These are phyloP conservation scores for Wasmannia auropunctata DNA, from an alignment of 1,140 invertebrate species.

Conservation along the genomic window DNA sequence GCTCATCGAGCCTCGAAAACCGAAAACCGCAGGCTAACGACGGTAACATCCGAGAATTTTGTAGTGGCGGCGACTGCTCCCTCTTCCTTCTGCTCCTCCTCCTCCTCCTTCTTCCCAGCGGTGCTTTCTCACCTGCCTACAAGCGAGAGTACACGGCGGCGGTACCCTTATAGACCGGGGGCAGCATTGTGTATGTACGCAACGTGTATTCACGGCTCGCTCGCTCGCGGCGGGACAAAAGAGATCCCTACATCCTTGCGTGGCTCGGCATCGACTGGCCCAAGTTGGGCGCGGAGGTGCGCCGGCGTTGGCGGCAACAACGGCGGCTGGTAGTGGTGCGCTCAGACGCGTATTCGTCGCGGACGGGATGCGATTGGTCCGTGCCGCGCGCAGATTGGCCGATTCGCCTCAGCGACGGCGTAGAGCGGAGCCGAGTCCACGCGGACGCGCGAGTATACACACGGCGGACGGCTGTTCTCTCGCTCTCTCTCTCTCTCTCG, in stretches of 20 bases:
- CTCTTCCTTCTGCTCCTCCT: slow-evolving; percentile 10
- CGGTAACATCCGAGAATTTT: slow-evolving; percentile 66
- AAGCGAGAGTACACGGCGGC: slow-evolving; percentile 69
- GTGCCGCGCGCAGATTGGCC: slow-evolving; percentile 72
- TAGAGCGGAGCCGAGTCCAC: slow-evolving; percentile 74
- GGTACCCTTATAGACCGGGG: slow-evolving; percentile 65
- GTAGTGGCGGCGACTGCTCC: slow-evolving; percentile 19
- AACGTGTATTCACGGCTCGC: slow-evolving; percentile 79
- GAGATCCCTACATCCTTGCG: slow-evolving; percentile 78
- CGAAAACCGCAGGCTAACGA: slow-evolving; percentile 56
- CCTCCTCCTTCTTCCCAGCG: slow-evolving; percentile 18
- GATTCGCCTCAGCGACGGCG: not conserved
- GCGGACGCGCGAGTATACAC: slow-evolving; percentile 75
- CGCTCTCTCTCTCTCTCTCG: slow-evolving; percentile 33
- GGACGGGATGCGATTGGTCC: slow-evolving; percentile 66
- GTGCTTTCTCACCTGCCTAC: slow-evolving; percentile 79
- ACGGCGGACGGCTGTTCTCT: slow-evolving; percentile 67
- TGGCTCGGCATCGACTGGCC: slow-evolving; percentile 76
- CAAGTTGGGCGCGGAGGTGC: slow-evolving; percentile 56
- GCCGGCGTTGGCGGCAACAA: slow-evolving; percentile 57
- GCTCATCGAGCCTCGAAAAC: slow-evolving; percentile 36
- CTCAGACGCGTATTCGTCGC: slow-evolving; percentile 30
- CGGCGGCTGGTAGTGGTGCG: slow-evolving; percentile 33
- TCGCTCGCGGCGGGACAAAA: slow-evolving; percentile 78
- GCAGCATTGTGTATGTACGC: slow-evolving; percentile 80